Conservation (phyloP, 2,888 invertebrate species). For the Brachynemurus nebulosus region DNA sequence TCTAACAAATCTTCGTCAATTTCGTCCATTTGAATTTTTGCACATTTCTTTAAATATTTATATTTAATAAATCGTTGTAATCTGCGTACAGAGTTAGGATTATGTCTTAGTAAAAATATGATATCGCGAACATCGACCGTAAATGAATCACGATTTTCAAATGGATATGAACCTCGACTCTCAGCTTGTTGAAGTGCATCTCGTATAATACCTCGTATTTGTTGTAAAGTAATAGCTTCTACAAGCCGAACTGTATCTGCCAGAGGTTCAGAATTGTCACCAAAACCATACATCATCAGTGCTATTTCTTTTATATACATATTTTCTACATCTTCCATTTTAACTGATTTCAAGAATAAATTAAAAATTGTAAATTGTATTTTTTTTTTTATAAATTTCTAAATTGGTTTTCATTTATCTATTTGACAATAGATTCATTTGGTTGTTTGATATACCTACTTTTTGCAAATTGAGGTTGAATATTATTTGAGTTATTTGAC, state of each 20-base stretch:
- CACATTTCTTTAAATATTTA: slow-evolving; percentile 34
- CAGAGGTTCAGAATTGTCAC: slow-evolving; percentile 71
- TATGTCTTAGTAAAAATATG: slow-evolving; percentile 70
- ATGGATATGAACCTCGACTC: slow-evolving; percentile 32
- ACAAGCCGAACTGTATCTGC: slow-evolving; percentile 70
- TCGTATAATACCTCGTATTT: slow-evolving; percentile 61
- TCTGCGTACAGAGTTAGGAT: slow-evolving; percentile 60
- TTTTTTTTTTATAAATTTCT: too few relatives aligned
- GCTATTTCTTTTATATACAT: slow-evolving; percentile 55
- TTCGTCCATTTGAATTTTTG: too few relatives aligned
- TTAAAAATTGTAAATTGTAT: too few relatives aligned
- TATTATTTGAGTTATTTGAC: too few relatives aligned
- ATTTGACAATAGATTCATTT: too few relatives aligned
- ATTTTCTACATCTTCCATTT: slow-evolving; percentile 5
- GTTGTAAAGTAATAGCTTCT: slow-evolving; percentile 70
- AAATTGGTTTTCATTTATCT: too few relatives aligned
- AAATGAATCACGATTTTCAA: too few relatives aligned
- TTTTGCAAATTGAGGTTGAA: too few relatives aligned
- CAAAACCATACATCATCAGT: slow-evolving; percentile 87
- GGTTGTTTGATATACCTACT: too few relatives aligned
- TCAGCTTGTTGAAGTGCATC: slow-evolving; percentile 57
- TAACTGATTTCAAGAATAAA: too few relatives aligned
- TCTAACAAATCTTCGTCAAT: slow-evolving; percentile 28
- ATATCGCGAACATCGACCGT: slow-evolving; percentile 51
- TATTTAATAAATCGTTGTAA: slow-evolving; percentile 58